A percentile compares a stretch with the other conserved stretches of the same genome.
These are phyloP conservation scores for Sitobion miscanthi DNA, from an alignment of 1,140 invertebrate genomes.

Conservation along the genomic window DNA sequence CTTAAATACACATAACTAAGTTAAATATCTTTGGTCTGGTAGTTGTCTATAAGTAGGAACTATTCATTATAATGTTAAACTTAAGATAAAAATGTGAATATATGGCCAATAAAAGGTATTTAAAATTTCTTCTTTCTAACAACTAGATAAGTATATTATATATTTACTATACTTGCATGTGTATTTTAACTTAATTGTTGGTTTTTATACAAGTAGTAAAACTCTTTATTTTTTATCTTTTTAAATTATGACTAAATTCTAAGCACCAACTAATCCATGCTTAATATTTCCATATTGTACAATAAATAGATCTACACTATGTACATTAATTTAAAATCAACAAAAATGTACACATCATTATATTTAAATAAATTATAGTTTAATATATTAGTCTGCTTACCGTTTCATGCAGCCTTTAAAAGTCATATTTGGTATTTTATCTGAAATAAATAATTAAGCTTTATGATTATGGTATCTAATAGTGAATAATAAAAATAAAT, in stretches of 20 bases:
- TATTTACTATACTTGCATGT: not conserved
- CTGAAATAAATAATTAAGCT: slow-evolving; percentile 8
- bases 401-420: slow-evolving; percentile 11
- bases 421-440: not conserved
- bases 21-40: not conserved
- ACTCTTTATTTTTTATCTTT: not conserved
- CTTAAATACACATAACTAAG: not conserved
- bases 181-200: not conserved
- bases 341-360: not conserved
- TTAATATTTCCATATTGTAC: not conserved
- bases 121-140: not conserved
- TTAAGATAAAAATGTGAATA: not conserved
- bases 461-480: not conserved
- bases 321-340: not conserved
- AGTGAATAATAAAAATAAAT: not conserved
- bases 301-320: not conserved
- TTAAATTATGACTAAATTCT: not conserved
- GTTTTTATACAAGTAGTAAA: not conserved
- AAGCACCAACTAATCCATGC: not conserved
- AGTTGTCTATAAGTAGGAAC: not conserved
- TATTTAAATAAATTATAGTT: not conserved
- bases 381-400: not conserved
- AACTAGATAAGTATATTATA: not conserved
- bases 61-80: not conserved
- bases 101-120: not conserved